phyloP scores from a whole-genome alignment of 2,888 invertebrate genomes.

The Rhimphoctona megacephalus region DNA sequence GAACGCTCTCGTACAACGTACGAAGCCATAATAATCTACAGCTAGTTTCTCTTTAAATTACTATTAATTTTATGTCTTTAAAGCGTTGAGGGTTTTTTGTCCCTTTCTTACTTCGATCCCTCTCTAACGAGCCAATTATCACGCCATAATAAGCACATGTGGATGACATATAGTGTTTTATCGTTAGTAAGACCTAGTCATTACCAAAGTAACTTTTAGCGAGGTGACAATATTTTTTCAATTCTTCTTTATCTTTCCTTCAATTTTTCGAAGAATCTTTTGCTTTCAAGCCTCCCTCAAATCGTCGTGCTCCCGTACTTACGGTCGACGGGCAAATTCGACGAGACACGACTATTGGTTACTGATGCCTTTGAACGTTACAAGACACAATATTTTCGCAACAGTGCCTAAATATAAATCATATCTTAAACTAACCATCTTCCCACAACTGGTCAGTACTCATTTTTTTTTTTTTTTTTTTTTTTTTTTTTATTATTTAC shows the following conservation, averaged over 20 bases:
- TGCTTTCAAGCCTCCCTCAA: constrained; percentile 59
- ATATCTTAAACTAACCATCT: constrained; percentile 3
- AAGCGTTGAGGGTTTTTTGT: constrained; percentile 47
- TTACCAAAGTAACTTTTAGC: constrained; percentile 83
- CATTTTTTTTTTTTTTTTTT: no score
- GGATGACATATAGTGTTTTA: constrained; percentile 70
- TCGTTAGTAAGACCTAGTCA: constrained; percentile 83
- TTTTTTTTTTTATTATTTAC: no score
- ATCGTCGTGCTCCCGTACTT: constrained; percentile 59
- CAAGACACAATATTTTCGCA: constrained; percentile 52
- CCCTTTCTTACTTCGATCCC: constrained; percentile 1
- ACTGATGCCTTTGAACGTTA: constrained; percentile 41
- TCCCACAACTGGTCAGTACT: constrained; percentile 58
- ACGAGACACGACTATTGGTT: constrained; percentile 37
- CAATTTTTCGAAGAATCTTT: constrained; percentile 48
- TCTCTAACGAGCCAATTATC: constrained; percentile 63
- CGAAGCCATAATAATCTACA: constrained; percentile 70
- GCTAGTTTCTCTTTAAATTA: constrained; percentile 68
- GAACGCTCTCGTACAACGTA: constrained; percentile 38
- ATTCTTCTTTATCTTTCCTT: constrained; percentile 36
- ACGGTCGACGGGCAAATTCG: constrained; percentile 3
- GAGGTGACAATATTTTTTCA: constrained; percentile 67
- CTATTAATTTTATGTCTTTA: constrained; percentile 62
- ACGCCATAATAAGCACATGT: constrained; percentile 69
- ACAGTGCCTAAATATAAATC: constrained; percentile 47